A percentile compares a stretch with the other conserved stretches of the same genome.
Conservation (phyloP, 35 echinoderm and acorn worm species). For the Hemicentrotus pulcherrimus region DNA sequence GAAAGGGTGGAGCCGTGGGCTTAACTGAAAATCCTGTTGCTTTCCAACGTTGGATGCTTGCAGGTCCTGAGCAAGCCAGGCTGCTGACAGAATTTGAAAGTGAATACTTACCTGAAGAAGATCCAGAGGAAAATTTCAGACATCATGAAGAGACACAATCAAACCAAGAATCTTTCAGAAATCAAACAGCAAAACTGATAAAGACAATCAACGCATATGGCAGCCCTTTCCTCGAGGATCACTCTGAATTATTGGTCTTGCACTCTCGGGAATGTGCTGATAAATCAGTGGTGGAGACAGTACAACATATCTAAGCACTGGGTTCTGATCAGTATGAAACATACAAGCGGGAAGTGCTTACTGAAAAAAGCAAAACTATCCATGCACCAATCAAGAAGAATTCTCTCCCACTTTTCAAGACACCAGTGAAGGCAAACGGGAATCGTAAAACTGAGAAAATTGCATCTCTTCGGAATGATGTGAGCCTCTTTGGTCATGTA, state of each 20-base stretch:
- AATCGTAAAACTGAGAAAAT: neutral
- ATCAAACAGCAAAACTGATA: neutral
- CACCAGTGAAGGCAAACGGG: neutral
- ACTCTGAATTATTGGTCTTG: constrained; percentile 14
- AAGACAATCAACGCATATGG: neutral
- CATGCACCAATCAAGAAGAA: constrained; percentile 50
- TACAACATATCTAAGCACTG: constrained; percentile 26
- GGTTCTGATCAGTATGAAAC: constrained; percentile 42
- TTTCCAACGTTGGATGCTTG: constrained; percentile 46
- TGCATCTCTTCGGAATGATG: constrained; percentile 30
- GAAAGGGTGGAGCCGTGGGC: constrained; percentile 44
- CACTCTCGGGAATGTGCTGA: neutral
- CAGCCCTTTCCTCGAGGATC: neutral
- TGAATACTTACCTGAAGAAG: neutral
- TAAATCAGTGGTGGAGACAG: constrained; percentile 44
- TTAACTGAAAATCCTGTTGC: constrained; percentile 68
- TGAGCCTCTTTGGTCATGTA: constrained; percentile 55
- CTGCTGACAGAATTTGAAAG: constrained; percentile 27
- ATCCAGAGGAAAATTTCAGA: neutral
- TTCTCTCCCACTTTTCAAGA: neutral
- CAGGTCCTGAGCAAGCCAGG: constrained; percentile 47
- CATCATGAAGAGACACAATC: constrained; percentile 18
- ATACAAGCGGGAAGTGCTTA: constrained; percentile 17
- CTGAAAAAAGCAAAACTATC: constrained; percentile 17
- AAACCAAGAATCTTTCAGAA: neutral